Base-by-base conservation (phyloP, 1,140 invertebrate species). In the Hyles vespertilio region DNA sequence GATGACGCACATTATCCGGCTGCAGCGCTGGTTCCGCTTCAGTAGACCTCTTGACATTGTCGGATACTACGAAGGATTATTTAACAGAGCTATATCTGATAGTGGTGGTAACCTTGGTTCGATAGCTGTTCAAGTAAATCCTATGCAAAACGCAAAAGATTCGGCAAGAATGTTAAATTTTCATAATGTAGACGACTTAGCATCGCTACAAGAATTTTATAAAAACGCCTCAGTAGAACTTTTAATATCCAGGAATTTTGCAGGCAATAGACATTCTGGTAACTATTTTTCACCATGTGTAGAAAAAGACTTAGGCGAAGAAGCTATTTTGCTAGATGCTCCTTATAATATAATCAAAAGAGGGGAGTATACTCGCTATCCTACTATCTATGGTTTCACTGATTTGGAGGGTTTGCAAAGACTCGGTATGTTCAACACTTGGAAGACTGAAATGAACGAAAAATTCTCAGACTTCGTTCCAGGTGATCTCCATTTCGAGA, bases 81-180 rank as follows among this genome's bases (percentile, higher is more conserved):
- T 80, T 54, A 64, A 70, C 12, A 84, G 77, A 59, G 81, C 72
- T 8, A 81, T 85, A n/a, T 61, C 74, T 2, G 74, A 81, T 53
- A 84, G 82, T 49, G 79, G 82, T 1, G 55, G 69, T 0, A 71
- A 57, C 58, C 11, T 72, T 22, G 67, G 67, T 3, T 55, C 51
- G 32, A 72, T 67, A 56, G 64, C 60, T 40, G 46, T 81, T 40
- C 74, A 79, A 58, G 22, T 62, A 10, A 72, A 78, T 59, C 81
- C 81, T 1, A 44, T 77, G n/a, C 43, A 73, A 50, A 71, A 62
- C 51, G 81, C 81, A 9, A 74, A 72, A 63, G 55, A 59, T 44
- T 80, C 69, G 52, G 78, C 72, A 9, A 63, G 60, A 54, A 32
- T 59, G 10, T 51, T 77, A 48, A 62, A 71, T n/a, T 76, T 76